Base-by-base conservation (phyloP, 2,797 vertebrate species). In the Amniataba percoides region DNA sequence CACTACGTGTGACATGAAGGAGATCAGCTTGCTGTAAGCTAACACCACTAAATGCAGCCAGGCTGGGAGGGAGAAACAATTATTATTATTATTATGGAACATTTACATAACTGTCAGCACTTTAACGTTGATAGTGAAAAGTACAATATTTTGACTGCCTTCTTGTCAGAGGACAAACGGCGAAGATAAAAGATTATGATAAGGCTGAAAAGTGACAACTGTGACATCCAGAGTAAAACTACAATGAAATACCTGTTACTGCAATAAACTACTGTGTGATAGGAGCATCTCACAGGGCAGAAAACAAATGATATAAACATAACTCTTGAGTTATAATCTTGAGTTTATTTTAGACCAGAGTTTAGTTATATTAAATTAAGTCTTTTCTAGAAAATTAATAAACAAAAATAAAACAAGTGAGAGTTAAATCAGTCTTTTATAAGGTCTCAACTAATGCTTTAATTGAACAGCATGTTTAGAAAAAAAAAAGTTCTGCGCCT, bases 231-330 rank as follows among this genome's bases (percentile, higher is more conserved):
- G 11, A 39, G 34, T 19, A 19, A 40, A 79, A 72, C 70, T 43
- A 81, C 9, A 40, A 55, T 48, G 19, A 34, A 65, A 61, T 52
- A 39, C 67, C 11, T 64, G 74, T 63, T 52, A 23, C 31, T 74
- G 15, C 58, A 45, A 61, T 80, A 61, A 59, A 46, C 43, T 36
- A 34, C 23, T 25, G 65, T 61, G 66, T 36, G 34, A 19, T 21
- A n/a, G 45, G 16, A 53, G 56, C 39, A 45, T 68, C 25, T 49
- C 7, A 34, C 27, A 58, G 57, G 59, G 21, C 4, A 31, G 31
- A 68, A 19, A 7, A 36, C 4, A 7, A 36, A 36, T 3, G 8
- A 36, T 36, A 36, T 36, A 36, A 36, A 7, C n/a, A 36, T 57
- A 39, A 23, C 2, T 27, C 27, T 27, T 27, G 27, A 27, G n/a